Percentiles rank a stretch among this genome's conserved stretches.
phyloP scores from a whole-genome alignment of 2,113 vertebrate species.

The Mobula birostris region DNA sequence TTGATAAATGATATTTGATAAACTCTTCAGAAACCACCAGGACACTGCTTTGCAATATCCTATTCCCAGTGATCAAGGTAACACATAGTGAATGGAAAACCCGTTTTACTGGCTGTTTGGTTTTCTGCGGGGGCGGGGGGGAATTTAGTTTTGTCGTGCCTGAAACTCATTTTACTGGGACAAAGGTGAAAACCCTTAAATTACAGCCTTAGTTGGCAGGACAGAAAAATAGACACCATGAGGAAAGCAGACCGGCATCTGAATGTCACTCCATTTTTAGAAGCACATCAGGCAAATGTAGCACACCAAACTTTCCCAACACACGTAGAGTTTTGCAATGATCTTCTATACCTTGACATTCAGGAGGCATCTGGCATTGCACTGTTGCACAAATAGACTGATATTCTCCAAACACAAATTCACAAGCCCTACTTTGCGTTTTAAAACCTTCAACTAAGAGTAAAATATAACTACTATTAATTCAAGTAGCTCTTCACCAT shows the following conservation, averaged over 20 bases:
- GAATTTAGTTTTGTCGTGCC: constrained; percentile 49
- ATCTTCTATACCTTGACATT: not conserved
- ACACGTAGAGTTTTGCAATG: not conserved
- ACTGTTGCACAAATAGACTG: not conserved
- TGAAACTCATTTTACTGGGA: constrained; percentile 57
- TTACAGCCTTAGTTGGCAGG: constrained; percentile 60
- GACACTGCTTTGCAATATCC: not conserved
- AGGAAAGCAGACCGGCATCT: constrained; percentile 45
- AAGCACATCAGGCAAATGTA: not conserved
- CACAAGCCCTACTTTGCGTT: too few relatives aligned
- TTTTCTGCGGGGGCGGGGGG: constrained; percentile 49
- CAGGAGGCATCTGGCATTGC: not conserved
- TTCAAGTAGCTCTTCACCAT: not conserved
- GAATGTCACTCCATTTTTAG: constrained; percentile 14
- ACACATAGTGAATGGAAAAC: not conserved
- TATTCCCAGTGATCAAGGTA: constrained; percentile 5
- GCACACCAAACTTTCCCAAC: not conserved
- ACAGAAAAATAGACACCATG: constrained; percentile 59
- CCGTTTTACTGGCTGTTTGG: constrained; percentile 42
- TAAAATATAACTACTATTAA: constrained; percentile 2
- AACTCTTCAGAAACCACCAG: not conserved
- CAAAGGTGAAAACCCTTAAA: constrained; percentile 63
- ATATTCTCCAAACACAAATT: not conserved
- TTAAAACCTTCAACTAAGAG: not conserved
- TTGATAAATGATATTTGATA: not conserved